phyloP scores from a whole-genome alignment of 2,888 invertebrate genomes.

The Pseudococcus longispinus region DNA sequence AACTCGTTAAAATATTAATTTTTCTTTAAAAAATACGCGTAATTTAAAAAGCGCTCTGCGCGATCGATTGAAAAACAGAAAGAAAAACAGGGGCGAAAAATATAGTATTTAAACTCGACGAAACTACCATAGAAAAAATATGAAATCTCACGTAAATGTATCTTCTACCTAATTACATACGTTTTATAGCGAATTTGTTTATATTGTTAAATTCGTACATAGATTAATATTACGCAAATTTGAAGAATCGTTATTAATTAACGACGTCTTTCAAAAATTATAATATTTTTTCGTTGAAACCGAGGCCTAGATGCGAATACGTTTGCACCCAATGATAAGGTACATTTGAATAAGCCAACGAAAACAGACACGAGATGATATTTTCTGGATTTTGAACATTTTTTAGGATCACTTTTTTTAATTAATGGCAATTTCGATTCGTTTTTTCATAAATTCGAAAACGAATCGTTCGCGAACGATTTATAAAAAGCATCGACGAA shows the following conservation, averaged over 20 bases:
- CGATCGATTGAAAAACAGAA: background rate
- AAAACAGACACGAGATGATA: background rate
- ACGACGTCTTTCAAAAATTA: background rate
- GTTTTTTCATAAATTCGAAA: background rate
- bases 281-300: background rate
- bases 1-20: slow-evolving; percentile 7
- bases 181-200: background rate
- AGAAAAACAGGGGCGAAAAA: background rate
- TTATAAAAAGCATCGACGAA: background rate
- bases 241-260: background rate
- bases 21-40: background rate
- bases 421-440: background rate
- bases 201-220: background rate
- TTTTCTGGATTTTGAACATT: background rate
- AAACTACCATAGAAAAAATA: background rate
- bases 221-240: slow-evolving; percentile 16
- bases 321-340: background rate
- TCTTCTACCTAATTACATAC: background rate
- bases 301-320: background rate
- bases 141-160: background rate
- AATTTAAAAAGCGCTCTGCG: slow-evolving; percentile 11
- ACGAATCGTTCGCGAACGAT: background rate
- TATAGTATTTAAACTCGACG: background rate
- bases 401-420: background rate
- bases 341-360: background rate